Evolutionary conservation across 2,888 invertebrate genomes (phyloP).

Genomic region (Ophraella communa): DNA sequence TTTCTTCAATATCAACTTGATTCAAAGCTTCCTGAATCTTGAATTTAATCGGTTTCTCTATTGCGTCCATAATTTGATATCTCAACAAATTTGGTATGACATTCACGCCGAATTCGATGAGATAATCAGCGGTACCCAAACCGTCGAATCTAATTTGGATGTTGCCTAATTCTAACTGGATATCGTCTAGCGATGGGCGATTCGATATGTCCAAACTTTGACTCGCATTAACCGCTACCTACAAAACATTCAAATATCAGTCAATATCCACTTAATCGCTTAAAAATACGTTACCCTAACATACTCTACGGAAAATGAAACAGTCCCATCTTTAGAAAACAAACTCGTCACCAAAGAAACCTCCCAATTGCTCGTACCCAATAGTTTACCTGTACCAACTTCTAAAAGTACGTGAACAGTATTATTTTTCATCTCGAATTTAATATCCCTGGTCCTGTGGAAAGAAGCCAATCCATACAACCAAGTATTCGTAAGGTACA

Average conservation of each 20-base stretch:
- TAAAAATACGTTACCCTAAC: slow-evolving; percentile 63
- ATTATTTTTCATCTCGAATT: slow-evolving; percentile 74
- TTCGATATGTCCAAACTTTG: slow-evolving; percentile 81
- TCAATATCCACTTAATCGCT: too few relatives aligned
- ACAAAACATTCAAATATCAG: slow-evolving; percentile 8
- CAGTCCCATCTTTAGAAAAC: slow-evolving; percentile 73
- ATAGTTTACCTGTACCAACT: slow-evolving; percentile 79
- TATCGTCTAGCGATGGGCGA: slow-evolving; percentile 72
- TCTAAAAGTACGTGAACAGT: slow-evolving; percentile 72
- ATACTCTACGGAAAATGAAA: slow-evolving; percentile 80
- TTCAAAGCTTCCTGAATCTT: slow-evolving; percentile 77
- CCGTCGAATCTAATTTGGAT: slow-evolving; percentile 85
- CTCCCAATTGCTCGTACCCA: slow-evolving; percentile 82
- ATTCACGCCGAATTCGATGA: slow-evolving; percentile 81
- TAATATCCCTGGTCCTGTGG: slow-evolving; percentile 81
- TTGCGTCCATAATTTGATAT: slow-evolving; percentile 85
- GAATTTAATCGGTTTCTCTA: slow-evolving; percentile 78
- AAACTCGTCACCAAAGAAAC: slow-evolving; percentile 73
- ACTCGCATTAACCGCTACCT: slow-evolving; percentile 69
- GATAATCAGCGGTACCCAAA: slow-evolving; percentile 85
- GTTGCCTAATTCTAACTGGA: slow-evolving; percentile 75
- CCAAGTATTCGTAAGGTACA: slow-evolving; percentile 78
- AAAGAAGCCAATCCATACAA: slow-evolving; percentile 82
- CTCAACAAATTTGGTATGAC: slow-evolving; percentile 83
- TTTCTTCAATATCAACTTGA: slow-evolving; percentile 75